phyloP scores from a whole-genome alignment of 1,140 invertebrate genomes.

The Drosophila tani region DNA sequence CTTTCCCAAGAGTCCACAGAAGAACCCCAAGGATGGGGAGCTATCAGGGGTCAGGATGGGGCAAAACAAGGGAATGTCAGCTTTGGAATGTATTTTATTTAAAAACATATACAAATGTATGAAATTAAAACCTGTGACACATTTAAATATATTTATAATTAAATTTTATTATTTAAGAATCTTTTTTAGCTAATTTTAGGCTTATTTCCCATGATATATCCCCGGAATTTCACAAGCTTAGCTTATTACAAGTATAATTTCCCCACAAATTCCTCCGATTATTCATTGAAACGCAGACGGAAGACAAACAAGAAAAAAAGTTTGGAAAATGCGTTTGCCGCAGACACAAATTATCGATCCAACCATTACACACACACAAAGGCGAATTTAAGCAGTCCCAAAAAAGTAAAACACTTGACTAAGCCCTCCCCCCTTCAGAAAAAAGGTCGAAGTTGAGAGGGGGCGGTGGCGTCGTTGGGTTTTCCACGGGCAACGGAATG shows the following conservation, averaged over 20 bases:
- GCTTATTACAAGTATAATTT: neutral
- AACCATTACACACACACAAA: conserved; percentile 12
- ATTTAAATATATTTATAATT: no score
- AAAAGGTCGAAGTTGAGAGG: conserved; percentile 5
- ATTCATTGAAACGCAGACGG: conserved; percentile 5
- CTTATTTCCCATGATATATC: no score
- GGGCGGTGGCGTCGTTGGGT: conserved; percentile 1
- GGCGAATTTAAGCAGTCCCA: conserved; percentile 58
- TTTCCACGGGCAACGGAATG: conserved; percentile 51
- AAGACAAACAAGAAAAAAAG: conserved; percentile 15
- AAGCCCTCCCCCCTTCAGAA: conserved; percentile 10
- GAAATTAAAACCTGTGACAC: no score
- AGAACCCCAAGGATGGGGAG: neutral
- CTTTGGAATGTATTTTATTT: no score
- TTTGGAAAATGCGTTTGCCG: conserved; percentile 65
- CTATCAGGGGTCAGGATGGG: conserved; percentile 1
- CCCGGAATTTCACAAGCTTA: no score
- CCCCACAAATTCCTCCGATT: neutral
- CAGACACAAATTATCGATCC: conserved; percentile 57
- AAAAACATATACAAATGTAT: neutral
- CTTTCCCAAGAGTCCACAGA: conserved; percentile 46
- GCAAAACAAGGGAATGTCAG: neutral
- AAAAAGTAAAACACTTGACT: conserved; percentile 73
- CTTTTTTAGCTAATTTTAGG: fast-evolving
- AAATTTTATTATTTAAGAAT: neutral